Base-by-base conservation (phyloP, 2,113 vertebrate genomes). In the Micronycteris hirsuta region DNA sequence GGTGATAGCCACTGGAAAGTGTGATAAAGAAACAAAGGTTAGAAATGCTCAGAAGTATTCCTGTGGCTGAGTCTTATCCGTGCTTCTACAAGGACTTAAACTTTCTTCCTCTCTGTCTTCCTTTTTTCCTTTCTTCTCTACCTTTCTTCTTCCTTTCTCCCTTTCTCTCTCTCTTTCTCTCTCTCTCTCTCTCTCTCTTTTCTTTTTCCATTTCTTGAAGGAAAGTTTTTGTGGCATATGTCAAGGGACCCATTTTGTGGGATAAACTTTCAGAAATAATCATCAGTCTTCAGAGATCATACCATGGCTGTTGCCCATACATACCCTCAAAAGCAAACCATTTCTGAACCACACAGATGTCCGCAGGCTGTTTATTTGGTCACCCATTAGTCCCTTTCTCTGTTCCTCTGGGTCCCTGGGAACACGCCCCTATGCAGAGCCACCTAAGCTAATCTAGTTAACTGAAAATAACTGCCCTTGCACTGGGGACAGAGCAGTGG, bases 211-310 rank as follows among this genome's bases (percentile, higher is more conserved):
- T 84, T 92, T 74, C 38, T 68, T 22, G 41, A 4, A 89, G 17
- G 28, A 3, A 43, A 28, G 7, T 58, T 56, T 56, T 47, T 31
- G 28, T 52, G 13, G n/a, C 28, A 8, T 78, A 54, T 26, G 14
- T 78, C 5, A 61, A 65, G 33, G 22, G 22, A 45, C 5, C 0
- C 56, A 9, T 65, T 96, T 16, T 70, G 3, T 8, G 28, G n/a
- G 17, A 22, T 49, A 5, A 20, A 43, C 1, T 45, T 90, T 90
- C 16, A 68, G 54, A 74, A 65, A 80, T 17, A 58, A 71, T 26
- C 17, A 2, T 10, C 3, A 15, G n/a, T 24, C 49, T 31, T 54
- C 31, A 15, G 24, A 49, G 31, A 41, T 56, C 0, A 0, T 16
- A 47, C 22, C 14, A 10, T 22, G 38, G 15, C 41, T 63, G 38